Evolutionary conservation across 2,113 vertebrate genomes (phyloP).

Genomic region (Rhinoderma darwinii): DNA sequence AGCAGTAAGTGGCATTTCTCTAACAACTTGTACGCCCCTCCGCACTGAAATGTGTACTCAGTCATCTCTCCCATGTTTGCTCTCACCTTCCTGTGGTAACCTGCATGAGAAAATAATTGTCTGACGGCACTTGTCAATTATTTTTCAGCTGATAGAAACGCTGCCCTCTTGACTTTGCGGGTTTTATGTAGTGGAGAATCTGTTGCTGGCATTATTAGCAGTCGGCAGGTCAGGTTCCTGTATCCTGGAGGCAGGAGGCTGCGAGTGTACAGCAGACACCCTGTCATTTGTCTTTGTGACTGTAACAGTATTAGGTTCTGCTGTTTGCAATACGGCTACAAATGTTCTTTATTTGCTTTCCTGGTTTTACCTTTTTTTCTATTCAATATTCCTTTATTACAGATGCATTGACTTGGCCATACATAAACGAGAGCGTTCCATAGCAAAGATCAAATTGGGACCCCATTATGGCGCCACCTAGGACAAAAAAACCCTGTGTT

Average conservation of each 20-base stretch:
- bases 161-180: not conserved
- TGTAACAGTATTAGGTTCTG: not conserved
- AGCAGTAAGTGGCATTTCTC: constrained; percentile 49
- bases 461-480: no score
- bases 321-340: not conserved
- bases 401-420: not conserved
- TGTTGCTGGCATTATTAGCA: constrained; percentile 42
- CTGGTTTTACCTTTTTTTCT: not conserved
- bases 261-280: not conserved
- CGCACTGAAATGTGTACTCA: constrained; percentile 30
- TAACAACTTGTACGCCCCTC: not conserved
- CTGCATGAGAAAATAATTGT: constrained; percentile 38
- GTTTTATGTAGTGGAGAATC: not conserved
- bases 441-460: no score
- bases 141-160: constrained; percentile 36
- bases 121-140: constrained; percentile 16
- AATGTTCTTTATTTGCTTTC: not conserved
- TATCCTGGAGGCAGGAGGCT: not conserved
- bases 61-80: constrained; percentile 25
- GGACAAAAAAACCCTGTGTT: no score
- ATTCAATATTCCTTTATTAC: not conserved
- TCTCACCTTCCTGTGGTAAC: constrained; percentile 14
- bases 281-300: constrained; percentile 37
- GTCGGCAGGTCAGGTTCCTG: not conserved
- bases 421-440: no score